Evolutionary conservation across 2,888 invertebrate species (phyloP), one percentile per base, ranked within the genome.

Genomic region (Arrhopalites spinosus): DNA sequence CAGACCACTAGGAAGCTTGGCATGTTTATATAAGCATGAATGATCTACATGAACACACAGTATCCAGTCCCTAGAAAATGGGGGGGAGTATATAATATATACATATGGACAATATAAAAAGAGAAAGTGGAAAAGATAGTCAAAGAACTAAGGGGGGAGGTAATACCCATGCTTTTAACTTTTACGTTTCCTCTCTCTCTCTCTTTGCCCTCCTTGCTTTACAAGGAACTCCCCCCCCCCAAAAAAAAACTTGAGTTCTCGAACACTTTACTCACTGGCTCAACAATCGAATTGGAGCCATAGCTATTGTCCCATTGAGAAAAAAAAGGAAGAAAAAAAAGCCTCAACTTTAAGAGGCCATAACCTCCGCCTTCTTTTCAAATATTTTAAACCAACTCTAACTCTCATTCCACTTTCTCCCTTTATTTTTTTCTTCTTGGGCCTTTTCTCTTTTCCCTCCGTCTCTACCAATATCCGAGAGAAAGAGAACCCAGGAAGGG

Each of bases 131-230:
- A 36, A n/a, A 36, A 36, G 36, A 36, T 36, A 36, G 36, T n/a
- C n/a, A 36, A 36, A 3, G 25, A 59, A 59, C 11, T 15, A 25
- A 27, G 13, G 25, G 59, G 25, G 13, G 59, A 59, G 59, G 59
- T 59, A 59, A 59, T 59, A 25, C 59, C 59, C 59, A 59, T 59
- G 59, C 59, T 59, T 59, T 59, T 59, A 59, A 59, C 59, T 59
- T 59, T 59, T 59, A 59, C 59, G 59, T 59, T 59, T 59, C 27
- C 59, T 59, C 59, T 25, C 23, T 47, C 13, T 7, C 8, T 45
- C 15, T 15, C 45, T 45, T 15, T n/a, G 47, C n/a, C n/a, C n/a
- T n/a, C n/a, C n/a, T n/a, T n/a, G n/a, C n/a, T 36, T 36, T 36
- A 36, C 36, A 36, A 36, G 5, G 11, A 7, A 11, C 36, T 11